Evolutionary conservation across 2,113 vertebrate species (phyloP), one percentile per base, ranked within the genome.

Genomic region (Plotosus lineatus): DNA sequence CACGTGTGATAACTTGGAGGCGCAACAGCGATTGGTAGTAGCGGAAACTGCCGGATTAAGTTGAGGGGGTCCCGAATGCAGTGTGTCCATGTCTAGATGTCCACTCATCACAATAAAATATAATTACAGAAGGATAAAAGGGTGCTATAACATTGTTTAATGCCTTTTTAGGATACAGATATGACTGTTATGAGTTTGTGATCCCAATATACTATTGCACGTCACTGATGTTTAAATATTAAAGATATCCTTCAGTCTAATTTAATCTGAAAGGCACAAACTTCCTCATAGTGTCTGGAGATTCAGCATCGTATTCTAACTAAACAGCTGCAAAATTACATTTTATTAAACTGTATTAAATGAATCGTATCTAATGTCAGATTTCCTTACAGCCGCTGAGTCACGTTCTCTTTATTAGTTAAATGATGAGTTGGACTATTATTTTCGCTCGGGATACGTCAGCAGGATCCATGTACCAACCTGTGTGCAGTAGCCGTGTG

Each of bases 401-500:
- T 63, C 31, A 42, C 3, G 77, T 23, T 23, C 28, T 23, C 26
- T 10, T 78, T 31, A 26, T 19, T 11, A 21, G 38, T 31, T n/a
- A 23, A 44, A n/a, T 5, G 19, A 26, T 1, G 3, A 46, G 14
- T 17, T 50, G 9, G 55, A 6, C 9, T 3, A 55, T 80, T 50
- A 31, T 28, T 6, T 28, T 19, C 50, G 36, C n/a, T 31, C 31
- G 26, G 7, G 19, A 53, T 19, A 3, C 6, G 66, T 11, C 17
- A 19, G 15, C 44, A 28, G 58, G 46, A 3, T 12, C 28, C 38
- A 17, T 19, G 36, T 26, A 51, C 80, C 85, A 73, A 99, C 97
- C 95, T 99, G 97, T 23, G 97, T 98, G 84, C 97, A 99, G 87
- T 98, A 99, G 69, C 96, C 95, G 0, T 99, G 95, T 9, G 95